These are phyloP conservation scores for Aphis gossypii DNA, from an alignment of 1,140 invertebrate genomes.

Conservation along the genomic window DNA sequence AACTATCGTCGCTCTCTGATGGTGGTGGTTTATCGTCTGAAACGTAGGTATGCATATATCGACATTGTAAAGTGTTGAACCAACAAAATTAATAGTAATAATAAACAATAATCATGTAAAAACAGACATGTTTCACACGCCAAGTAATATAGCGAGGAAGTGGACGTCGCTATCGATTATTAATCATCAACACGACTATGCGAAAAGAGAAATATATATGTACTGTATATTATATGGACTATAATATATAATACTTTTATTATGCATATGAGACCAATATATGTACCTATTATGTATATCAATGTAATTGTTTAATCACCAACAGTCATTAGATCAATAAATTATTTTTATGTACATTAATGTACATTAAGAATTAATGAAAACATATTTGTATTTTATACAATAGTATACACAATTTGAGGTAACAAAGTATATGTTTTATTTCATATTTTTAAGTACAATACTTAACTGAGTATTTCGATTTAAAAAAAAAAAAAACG, in stretches of 20 bases:
- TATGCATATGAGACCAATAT: not conserved
- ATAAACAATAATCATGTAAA: not conserved
- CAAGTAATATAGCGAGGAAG: not conserved
- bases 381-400: not conserved
- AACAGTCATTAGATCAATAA: not conserved
- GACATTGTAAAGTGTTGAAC: not conserved
- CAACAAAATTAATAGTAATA: not conserved
- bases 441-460: not conserved
- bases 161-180: not conserved
- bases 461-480: no score
- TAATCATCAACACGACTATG: not conserved
- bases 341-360: not conserved
- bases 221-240: no score
- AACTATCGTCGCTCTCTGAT: not conserved
- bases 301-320: not conserved
- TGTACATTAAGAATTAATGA: not conserved
- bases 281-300: not conserved
- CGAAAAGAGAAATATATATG: not conserved
- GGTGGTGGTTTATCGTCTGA: conserved; percentile 6
- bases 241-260: not conserved
- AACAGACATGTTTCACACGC: not conserved
- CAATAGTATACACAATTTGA: not conserved
- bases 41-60: not conserved
- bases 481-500: no score
- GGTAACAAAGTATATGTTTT: not conserved